These are phyloP conservation scores for Aphaenogaster rudis DNA, from an alignment of 1,140 invertebrate genomes.

Conservation along the genomic window DNA sequence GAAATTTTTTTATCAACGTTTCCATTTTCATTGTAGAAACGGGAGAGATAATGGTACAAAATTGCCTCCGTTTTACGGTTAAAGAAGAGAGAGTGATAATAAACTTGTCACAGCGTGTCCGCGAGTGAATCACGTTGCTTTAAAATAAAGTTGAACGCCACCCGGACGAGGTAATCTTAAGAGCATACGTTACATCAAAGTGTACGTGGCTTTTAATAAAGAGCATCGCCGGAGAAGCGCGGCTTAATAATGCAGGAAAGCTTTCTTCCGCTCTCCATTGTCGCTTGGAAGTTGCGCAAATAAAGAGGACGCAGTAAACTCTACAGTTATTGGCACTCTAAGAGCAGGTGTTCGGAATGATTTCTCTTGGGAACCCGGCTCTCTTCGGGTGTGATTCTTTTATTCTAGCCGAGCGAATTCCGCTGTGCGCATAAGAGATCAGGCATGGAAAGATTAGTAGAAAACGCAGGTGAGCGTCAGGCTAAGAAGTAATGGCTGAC, in stretches of 20 bases:
- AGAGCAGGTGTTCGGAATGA: conserved; percentile 77
- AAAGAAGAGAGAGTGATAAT: conserved; percentile 1
- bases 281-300: conserved; percentile 57
- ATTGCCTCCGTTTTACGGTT: not conserved
- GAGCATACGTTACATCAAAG: conserved; percentile 71
- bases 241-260: conserved; percentile 72
- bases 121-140: not conserved
- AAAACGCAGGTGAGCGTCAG: conserved; percentile 10
- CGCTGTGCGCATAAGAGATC: conserved; percentile 64
- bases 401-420: conserved; percentile 49
- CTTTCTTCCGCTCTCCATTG: conserved; percentile 65
- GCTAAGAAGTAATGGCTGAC: not conserved
- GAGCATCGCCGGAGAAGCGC: conserved; percentile 62
- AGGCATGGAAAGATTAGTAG: conserved; percentile 44
- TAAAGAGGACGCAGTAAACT: conserved; percentile 75
- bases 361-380: conserved; percentile 72
- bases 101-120: conserved; percentile 19
- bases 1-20: not conserved
- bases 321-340: conserved; percentile 75
- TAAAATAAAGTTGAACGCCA: conserved; percentile 30
- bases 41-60: not conserved
- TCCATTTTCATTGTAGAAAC: not conserved
- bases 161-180: conserved; percentile 21
- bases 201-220: conserved; percentile 72
- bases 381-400: conserved; percentile 62